Percentiles rank a stretch among this genome's conserved stretches.
Evolutionary conservation across 2,797 vertebrate genomes (phyloP).

Genomic region (Chelonia mydas): DNA sequence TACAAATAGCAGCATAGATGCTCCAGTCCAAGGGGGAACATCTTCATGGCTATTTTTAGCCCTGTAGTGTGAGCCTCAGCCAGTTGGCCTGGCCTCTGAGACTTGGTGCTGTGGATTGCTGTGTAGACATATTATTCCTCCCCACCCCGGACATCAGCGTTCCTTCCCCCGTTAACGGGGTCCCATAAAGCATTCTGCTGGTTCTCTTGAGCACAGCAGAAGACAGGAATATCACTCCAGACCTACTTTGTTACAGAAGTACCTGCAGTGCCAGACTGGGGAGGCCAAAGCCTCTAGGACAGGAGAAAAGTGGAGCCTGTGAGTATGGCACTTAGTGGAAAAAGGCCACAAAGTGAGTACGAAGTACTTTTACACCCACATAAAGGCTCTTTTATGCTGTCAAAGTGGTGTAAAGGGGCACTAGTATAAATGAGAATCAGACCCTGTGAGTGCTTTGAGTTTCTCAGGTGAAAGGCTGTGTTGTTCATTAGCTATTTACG

Average conservation of each 20-base stretch:
- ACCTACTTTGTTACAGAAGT: slow-evolving; percentile 30
- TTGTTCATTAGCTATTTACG: not conserved
- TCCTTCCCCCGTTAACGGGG: not conserved
- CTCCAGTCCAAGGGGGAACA: not conserved
- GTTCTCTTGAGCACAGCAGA: slow-evolving; percentile 51
- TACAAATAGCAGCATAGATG: not conserved
- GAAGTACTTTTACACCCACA: not conserved
- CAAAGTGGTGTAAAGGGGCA: not conserved
- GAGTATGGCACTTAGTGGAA: rapidly evolving
- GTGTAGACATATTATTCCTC: not conserved
- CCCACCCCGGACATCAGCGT: not conserved
- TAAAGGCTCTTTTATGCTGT: not conserved
- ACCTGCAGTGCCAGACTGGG: not conserved
- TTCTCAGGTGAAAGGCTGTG: not conserved
- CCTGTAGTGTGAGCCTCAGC: not conserved
- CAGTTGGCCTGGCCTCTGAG: not conserved
- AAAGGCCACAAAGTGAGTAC: not conserved
- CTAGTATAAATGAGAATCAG: not conserved
- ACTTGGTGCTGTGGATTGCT: not conserved
- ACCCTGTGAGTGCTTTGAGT: not conserved
- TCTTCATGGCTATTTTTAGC: not conserved
- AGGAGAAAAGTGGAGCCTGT: not conserved
- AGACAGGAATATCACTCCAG: not conserved
- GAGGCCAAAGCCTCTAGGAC: not conserved
- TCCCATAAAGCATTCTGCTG: slow-evolving; percentile 37